phyloP scores from a whole-genome alignment of 2,113 vertebrate species.

The Pleuronectes platessa region DNA sequence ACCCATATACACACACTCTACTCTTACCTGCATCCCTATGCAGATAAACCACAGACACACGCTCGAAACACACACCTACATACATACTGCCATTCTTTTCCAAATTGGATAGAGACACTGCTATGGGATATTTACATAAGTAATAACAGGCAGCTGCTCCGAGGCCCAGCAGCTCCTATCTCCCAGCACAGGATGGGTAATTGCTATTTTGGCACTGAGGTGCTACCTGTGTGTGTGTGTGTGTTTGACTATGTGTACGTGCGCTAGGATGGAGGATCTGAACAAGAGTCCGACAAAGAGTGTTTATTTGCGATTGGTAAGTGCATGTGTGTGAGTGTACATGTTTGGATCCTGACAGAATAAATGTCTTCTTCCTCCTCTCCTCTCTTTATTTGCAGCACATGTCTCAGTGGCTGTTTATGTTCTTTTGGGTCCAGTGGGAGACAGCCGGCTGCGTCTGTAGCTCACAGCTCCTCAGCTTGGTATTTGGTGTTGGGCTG shows the following conservation, averaged over 20 bases:
- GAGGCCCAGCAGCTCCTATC: constrained; percentile 62
- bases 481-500: constrained; percentile 56
- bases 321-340: constrained; percentile 7
- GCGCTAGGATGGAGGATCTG: constrained; percentile 6
- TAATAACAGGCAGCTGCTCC: constrained; percentile 73
- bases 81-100: constrained; percentile 58
- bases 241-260: constrained; percentile 28
- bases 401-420: constrained; percentile 47
- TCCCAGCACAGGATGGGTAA: constrained; percentile 65
- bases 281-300: constrained; percentile 22
- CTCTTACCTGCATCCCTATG: constrained; percentile 42
- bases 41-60: constrained; percentile 32
- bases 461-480: constrained; percentile 43
- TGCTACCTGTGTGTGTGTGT: constrained; percentile 62
- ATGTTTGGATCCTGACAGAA: constrained; percentile 9
- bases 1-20: constrained; percentile 23
- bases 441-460: constrained; percentile 50
- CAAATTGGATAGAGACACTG: constrained; percentile 75
- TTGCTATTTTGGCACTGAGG: constrained; percentile 74
- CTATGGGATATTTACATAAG: constrained; percentile 76
- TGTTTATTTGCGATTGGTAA: constrained; percentile 22
- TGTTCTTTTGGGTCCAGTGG: constrained; percentile 55
- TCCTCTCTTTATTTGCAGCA: constrained; percentile 32
- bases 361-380: constrained; percentile 23
- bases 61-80: constrained; percentile 18